Conservation (phyloP, 2,888 invertebrate genomes). For the Adineta ricciae region DNA sequence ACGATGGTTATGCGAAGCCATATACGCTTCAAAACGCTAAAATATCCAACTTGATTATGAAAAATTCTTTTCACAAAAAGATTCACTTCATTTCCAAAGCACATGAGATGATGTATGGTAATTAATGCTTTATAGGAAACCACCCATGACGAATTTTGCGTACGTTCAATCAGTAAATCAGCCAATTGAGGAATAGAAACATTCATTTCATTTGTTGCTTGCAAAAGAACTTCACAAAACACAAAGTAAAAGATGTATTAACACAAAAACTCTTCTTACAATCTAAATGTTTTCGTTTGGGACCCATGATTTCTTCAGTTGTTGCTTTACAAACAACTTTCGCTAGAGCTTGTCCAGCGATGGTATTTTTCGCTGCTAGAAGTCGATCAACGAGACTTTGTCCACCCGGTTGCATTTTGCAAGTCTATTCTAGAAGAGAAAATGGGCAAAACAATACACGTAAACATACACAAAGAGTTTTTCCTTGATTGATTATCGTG, state of each 20-base stretch:
- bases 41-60: constrained; percentile 34
- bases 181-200: constrained; percentile 98
- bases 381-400: constrained; percentile 96
- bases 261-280: constrained; percentile 70
- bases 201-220: constrained; percentile 98
- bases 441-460: background rate
- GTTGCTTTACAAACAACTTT: constrained; percentile 99
- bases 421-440: background rate
- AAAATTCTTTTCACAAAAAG: constrained; percentile 6
- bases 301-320: constrained; percentile 97
- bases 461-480: background rate
- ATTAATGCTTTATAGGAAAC: constrained; percentile 95
- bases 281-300: constrained; percentile 99
- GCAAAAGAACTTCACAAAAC: constrained; percentile 72
- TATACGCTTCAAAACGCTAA: constrained; percentile 96
- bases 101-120: constrained; percentile 95
- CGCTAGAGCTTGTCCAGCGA: constrained; percentile 96
- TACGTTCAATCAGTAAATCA: constrained; percentile 89
- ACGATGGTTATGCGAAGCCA: constrained; percentile 97
- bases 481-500: background rate
- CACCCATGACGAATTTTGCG: constrained; percentile 94
- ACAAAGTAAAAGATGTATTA: background rate
- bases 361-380: constrained; percentile 90
- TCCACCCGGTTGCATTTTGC: constrained; percentile 52
- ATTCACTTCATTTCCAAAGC: constrained; percentile 93